phyloP scores from a whole-genome alignment of 2,113 vertebrate species.

The Todiramphus chloris region DNA sequence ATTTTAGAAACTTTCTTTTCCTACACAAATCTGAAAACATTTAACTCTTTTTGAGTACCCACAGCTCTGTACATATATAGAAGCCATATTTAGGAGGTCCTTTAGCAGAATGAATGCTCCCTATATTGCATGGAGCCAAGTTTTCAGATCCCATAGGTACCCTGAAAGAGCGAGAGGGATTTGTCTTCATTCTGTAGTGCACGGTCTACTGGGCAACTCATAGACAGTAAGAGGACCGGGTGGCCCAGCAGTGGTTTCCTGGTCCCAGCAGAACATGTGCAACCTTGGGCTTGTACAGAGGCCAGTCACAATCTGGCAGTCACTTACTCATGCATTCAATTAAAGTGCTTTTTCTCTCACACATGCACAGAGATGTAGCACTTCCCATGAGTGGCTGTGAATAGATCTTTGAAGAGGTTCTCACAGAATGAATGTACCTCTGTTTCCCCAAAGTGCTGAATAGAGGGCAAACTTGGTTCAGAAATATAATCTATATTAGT shows the following conservation, averaged over 20 bases:
- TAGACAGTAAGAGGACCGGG: neutral
- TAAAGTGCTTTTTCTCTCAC: conserved; percentile 42
- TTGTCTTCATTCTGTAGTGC: neutral
- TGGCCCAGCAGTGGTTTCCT: neutral
- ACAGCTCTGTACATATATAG: neutral
- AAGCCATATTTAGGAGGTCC: neutral
- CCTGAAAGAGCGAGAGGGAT: neutral
- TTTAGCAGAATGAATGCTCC: neutral
- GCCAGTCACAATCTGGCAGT: conserved; percentile 8
- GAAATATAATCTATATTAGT: neutral
- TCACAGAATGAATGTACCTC: conserved; percentile 56
- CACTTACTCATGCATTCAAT: neutral
- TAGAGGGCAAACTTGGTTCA: conserved; percentile 39
- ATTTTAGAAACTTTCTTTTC: neutral
- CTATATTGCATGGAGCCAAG: neutral
- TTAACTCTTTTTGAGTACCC: neutral
- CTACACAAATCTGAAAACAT: neutral
- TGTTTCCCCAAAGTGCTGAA: conserved; percentile 31
- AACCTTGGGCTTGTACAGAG: neutral
- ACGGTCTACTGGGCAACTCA: neutral
- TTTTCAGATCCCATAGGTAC: neutral
- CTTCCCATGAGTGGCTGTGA: conserved; percentile 54
- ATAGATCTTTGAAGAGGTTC: conserved; percentile 50
- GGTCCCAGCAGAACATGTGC: neutral
- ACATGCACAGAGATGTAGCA: neutral